Conservation (phyloP, 2,888 invertebrate genomes). For the Sinodicranocentrus sp. region DNA sequence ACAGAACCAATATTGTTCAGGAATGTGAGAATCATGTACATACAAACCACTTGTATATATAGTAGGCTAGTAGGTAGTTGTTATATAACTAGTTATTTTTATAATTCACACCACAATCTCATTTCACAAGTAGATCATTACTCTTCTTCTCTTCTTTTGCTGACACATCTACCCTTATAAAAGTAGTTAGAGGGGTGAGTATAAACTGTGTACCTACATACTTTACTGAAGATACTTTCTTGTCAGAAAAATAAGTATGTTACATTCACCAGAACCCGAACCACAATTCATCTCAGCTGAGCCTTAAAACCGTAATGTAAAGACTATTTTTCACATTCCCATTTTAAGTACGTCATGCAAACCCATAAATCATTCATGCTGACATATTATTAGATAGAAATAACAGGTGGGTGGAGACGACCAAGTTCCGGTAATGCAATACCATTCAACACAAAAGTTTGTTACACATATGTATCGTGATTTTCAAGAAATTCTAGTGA, state of each 20-base stretch:
- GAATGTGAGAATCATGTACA: no score
- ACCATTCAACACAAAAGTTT: no score
- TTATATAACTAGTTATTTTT: no score
- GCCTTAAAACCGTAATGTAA: neutral
- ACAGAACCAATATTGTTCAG: no score
- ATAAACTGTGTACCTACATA: no score
- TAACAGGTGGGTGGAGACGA: slow-evolving; percentile 5
- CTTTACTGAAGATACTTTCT: neutral
- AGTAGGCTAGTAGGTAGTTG: neutral
- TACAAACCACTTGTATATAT: neutral
- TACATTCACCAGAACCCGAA: neutral
- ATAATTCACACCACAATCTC: slow-evolving; percentile 37
- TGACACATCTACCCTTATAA: slow-evolving; percentile 27
- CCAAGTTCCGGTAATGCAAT: no score
- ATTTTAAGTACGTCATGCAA: slow-evolving; percentile 19
- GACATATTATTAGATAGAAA: slow-evolving; percentile 11
- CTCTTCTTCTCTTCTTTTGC: slow-evolving; percentile 24
- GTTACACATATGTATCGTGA: no score
- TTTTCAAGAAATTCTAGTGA: no score
- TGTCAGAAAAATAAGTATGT: slow-evolving; percentile 11
- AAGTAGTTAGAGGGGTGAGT: neutral
- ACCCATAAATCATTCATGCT: slow-evolving; percentile 42
- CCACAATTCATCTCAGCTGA: no score
- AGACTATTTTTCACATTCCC: slow-evolving; percentile 13
- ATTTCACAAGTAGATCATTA: slow-evolving; percentile 40